Evolutionary conservation across 1,140 invertebrate genomes (phyloP).

Genomic region (Pectinophora gossypiella): DNA sequence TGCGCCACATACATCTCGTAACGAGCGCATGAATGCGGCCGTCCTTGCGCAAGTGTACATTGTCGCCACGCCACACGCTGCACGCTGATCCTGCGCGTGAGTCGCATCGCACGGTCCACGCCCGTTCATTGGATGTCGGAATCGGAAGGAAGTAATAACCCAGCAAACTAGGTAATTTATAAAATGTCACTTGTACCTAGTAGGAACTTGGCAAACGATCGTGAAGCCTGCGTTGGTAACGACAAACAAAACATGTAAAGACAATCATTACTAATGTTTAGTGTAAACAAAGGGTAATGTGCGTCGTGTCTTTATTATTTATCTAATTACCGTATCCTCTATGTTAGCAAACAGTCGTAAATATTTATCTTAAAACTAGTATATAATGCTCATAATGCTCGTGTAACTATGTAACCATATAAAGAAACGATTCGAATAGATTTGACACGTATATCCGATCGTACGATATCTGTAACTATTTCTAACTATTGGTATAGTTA

Average conservation of each 20-base stretch:
- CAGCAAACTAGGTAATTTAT: constrained; percentile 14
- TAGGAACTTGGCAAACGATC: background rate
- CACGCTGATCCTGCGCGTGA: background rate
- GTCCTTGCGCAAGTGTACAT: constrained; percentile 49
- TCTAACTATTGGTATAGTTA: no score
- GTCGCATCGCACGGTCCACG: background rate
- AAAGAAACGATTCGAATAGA: no score
- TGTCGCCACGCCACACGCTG: no score
- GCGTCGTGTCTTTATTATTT: background rate
- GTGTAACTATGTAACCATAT: no score
- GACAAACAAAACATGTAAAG: background rate
- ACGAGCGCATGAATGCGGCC: constrained; percentile 51
- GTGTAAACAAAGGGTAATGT: background rate
- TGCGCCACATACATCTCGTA: constrained; percentile 27
- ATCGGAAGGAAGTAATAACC: constrained; percentile 32
- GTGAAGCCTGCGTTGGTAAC: background rate
- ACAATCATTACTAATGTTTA: background rate
- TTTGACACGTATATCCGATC: no score
- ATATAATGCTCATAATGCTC: no score
- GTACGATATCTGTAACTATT: no score
- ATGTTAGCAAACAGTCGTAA: background rate
- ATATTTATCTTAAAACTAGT: no score
- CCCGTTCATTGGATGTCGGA: background rate
- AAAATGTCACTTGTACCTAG: background rate
- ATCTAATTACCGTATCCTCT: constrained; percentile 1